Conservation (phyloP, 2,797 vertebrate genomes). For the Lacerta viridis region DNA sequence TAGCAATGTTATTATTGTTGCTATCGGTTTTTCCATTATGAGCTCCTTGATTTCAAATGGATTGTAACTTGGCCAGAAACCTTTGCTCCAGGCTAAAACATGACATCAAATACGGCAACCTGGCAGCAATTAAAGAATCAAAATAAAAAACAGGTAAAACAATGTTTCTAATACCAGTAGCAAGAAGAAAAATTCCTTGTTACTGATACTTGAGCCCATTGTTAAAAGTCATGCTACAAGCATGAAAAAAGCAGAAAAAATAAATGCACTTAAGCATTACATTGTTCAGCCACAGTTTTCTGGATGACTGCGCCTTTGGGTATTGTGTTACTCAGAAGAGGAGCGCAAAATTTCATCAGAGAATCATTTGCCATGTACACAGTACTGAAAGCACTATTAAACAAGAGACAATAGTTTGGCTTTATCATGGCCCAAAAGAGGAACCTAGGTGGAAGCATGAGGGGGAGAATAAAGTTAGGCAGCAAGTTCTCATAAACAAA, state of each 20-base stretch:
- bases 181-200: background rate
- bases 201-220: background rate
- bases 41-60: slow-evolving; percentile 1
- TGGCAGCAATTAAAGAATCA: background rate
- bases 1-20: slow-evolving; percentile 2
- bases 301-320: background rate
- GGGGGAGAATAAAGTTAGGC: background rate
- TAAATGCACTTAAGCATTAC: background rate
- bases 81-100: slow-evolving; percentile 3
- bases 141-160: background rate
- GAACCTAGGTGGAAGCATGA: background rate
- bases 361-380: background rate
- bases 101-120: background rate
- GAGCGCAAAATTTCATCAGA: background rate
- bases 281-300: background rate
- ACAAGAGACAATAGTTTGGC: background rate
- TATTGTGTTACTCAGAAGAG: slow-evolving; percentile 16
- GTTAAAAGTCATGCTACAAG: background rate
- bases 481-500: background rate
- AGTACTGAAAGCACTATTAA: background rate
- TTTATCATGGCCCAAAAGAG: background rate
- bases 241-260: background rate
- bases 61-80: background rate
- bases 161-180: background rate
- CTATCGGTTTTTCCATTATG: slow-evolving; percentile 25